Evolutionary conservation across 1,140 invertebrate species (phyloP).

Genomic region (Antheraea pernyi): DNA sequence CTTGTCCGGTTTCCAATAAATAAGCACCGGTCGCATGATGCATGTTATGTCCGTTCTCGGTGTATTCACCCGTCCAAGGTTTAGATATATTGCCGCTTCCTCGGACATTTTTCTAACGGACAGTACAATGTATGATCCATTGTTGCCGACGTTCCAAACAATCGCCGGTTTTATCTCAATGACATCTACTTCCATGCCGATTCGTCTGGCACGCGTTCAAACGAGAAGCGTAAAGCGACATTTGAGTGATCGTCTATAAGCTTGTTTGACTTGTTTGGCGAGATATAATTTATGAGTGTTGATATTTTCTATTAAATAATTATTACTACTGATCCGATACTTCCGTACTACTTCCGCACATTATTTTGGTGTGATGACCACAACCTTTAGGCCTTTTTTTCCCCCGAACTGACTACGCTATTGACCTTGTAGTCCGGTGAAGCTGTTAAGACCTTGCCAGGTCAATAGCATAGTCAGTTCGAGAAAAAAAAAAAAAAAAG

Average conservation of each 20-base stretch:
- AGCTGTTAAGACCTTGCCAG: no score
- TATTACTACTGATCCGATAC: no score
- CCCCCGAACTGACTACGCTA: no score
- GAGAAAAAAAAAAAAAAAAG: no score
- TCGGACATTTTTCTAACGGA: conserved; percentile 56
- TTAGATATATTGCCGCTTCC: conserved; percentile 57
- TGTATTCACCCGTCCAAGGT: conserved; percentile 45
- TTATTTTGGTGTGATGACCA: no score
- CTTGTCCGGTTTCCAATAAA: neutral
- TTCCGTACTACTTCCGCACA: no score
- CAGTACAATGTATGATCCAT: conserved; percentile 61
- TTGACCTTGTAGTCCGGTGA: no score
- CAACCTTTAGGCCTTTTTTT: no score
- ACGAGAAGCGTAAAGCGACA: conserved; percentile 21
- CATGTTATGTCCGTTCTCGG: neutral
- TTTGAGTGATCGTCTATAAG: neutral
- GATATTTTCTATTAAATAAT: no score
- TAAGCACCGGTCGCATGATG: neutral
- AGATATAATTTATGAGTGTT: no score
- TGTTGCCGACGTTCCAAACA: conserved; percentile 43
- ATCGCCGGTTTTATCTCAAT: conserved; percentile 58
- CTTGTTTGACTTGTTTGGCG: no score
- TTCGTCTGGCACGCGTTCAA: conserved; percentile 36
- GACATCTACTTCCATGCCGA: conserved; percentile 48
- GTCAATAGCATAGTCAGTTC: no score